A percentile compares a stretch with the other conserved stretches of the same genome.
Evolutionary conservation across 2,113 vertebrate species (phyloP).

Genomic region (Amblyopsis rosae): DNA sequence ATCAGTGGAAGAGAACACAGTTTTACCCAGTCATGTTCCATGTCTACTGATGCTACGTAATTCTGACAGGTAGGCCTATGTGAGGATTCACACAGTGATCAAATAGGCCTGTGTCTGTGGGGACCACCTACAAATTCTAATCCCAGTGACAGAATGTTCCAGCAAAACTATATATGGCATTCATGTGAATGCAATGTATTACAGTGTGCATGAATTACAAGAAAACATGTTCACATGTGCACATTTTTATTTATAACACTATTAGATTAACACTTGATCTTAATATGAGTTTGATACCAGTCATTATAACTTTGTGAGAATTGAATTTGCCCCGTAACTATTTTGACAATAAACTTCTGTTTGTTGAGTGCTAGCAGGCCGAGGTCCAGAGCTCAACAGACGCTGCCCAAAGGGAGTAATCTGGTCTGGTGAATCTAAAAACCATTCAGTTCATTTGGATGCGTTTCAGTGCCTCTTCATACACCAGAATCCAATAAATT

Average conservation of each 20-base stretch:
- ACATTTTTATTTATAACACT: neutral
- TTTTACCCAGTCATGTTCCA: conserved; percentile 5
- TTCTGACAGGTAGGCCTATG: neutral
- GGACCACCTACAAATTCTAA: conserved; percentile 4
- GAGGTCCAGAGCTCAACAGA: neutral
- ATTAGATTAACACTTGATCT: neutral
- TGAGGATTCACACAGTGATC: conserved; percentile 7
- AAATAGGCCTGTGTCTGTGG: neutral
- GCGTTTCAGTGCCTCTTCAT: conserved; percentile 22
- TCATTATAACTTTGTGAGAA: conserved; percentile 16
- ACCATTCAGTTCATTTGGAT: conserved; percentile 22
- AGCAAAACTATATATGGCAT: neutral
- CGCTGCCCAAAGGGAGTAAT: conserved; percentile 19
- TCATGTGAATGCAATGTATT: no score
- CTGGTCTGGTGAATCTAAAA: conserved; percentile 46
- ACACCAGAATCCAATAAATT: conserved; percentile 34
- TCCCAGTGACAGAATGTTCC: neutral
- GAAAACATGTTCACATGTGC: neutral
- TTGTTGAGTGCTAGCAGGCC: neutral
- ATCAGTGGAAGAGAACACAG: conserved; percentile 3
- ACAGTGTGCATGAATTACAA: neutral
- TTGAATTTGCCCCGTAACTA: conserved; percentile 38
- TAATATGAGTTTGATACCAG: neutral
- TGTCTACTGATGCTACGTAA: conserved; percentile 11
- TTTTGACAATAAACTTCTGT: conserved; percentile 41